phyloP scores from a whole-genome alignment of 2,888 invertebrate species.

The Scaptomyza reducta region DNA sequence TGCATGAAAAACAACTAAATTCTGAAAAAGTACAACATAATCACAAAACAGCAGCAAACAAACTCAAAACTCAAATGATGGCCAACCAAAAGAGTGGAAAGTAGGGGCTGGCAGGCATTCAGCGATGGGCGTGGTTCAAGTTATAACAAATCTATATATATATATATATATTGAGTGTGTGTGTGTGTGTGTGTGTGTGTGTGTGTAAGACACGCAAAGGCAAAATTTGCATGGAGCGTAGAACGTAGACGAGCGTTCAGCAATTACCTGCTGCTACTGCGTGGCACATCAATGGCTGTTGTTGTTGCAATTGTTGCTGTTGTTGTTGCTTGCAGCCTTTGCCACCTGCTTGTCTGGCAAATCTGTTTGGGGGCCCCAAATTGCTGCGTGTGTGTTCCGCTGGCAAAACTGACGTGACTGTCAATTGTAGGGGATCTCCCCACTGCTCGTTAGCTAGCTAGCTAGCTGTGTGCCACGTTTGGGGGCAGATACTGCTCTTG shows the following conservation, averaged over 20 bases:
- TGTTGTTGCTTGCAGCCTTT: slow-evolving; percentile 57
- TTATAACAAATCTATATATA: slow-evolving; percentile 6
- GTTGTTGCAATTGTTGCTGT: slow-evolving; percentile 27
- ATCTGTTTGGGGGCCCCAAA: slow-evolving; percentile 37
- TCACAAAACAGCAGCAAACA: slow-evolving; percentile 29
- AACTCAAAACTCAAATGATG: slow-evolving; percentile 25
- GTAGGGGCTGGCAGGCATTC: slow-evolving; percentile 3
- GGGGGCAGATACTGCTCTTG: slow-evolving; percentile 8
- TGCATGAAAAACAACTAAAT: slow-evolving; percentile 25
- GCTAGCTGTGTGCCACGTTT: slow-evolving; percentile 1
- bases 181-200: slow-evolving; percentile 8
- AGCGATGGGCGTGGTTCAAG: slow-evolving; percentile 7
- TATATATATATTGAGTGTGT: too few relatives aligned
- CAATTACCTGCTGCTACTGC: slow-evolving; percentile 67
- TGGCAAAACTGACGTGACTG: slow-evolving; percentile 71
- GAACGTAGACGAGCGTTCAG: slow-evolving; percentile 43
- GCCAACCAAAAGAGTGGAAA: neutral
- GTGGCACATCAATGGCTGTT: slow-evolving; percentile 56
- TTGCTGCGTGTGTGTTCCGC: slow-evolving; percentile 75
- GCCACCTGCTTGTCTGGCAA: slow-evolving; percentile 76
- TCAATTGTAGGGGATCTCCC: slow-evolving; percentile 49
- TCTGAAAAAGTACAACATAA: slow-evolving; percentile 42
- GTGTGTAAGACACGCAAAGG: slow-evolving; percentile 60
- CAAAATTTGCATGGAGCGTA: slow-evolving; percentile 59
- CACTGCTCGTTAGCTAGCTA: neutral